These are phyloP conservation scores for Propithecus coquereli DNA, from an alignment of 2,113 vertebrate genomes.

Conservation along the genomic window DNA sequence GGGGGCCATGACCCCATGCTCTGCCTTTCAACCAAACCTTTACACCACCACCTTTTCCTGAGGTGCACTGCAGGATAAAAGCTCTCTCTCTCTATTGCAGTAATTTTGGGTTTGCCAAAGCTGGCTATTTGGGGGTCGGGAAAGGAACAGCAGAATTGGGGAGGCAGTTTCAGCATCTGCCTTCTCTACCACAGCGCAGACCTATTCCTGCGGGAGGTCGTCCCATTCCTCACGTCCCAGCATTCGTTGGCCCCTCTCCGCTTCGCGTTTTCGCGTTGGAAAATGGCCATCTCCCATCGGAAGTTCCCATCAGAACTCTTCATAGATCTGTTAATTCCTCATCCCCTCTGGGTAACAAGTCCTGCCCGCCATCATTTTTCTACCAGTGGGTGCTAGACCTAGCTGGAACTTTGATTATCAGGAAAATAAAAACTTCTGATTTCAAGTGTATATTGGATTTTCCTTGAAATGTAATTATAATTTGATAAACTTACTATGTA, in stretches of 20 bases:
- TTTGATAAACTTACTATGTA: neutral
- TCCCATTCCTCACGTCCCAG: neutral
- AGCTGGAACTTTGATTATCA: neutral
- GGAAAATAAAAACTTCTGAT: neutral
- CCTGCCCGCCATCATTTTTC: neutral
- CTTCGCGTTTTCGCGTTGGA: neutral
- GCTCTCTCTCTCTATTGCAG: neutral
- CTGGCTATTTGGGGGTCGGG: too few species aligned
- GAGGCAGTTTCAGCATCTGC: neutral
- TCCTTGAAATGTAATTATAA: slow-evolving; percentile 17
- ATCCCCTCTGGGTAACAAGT: neutral
- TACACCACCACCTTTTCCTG: neutral
- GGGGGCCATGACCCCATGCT: neutral
- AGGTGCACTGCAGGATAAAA: neutral
- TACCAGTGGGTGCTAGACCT: neutral
- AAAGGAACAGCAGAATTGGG: neutral
- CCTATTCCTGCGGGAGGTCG: too few species aligned
- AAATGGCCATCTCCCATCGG: neutral
- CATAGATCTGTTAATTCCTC: too few species aligned
- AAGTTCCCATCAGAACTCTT: neutral
- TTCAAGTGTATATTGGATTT: slow-evolving; percentile 9
- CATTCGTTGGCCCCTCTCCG: too few species aligned
- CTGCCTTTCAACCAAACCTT: neutral
- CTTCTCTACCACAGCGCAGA: neutral
- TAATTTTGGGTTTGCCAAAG: neutral